Evolutionary conservation across 1,140 invertebrate genomes (phyloP), one percentile per base, ranked within the genome.

Genomic region (Pogonomyrmex barbatus): DNA sequence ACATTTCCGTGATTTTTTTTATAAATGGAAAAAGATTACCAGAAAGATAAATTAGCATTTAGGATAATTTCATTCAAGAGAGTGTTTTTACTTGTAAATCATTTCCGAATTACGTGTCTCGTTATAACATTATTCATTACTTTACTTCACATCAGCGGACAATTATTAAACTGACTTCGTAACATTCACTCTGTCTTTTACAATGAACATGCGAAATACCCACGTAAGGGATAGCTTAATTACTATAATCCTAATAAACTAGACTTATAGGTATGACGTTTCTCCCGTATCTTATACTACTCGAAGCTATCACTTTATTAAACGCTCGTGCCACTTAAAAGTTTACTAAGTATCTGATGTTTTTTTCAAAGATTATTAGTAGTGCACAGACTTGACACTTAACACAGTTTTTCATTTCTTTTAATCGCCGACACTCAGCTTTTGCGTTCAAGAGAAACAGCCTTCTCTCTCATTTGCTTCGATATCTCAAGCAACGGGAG

Each of bases 351-450:
- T 75, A n/a, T 62, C 39, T n/a, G 10, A 47, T 0, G 24, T 42
- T 56, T 54, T 54, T 39, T 36, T 24, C 50, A 77, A 63, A 60
- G 42, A 62, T 47, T 77, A 77, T 17, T 77, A 17, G 45, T 30
- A 62, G 14, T 30, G 12, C 8, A 36, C 17, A 45, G 60, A 60
- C 39, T 56, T 62, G 4, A 77, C 9, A 45, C 56, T 47, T 5
- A 60, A 77, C 30, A 17, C 6, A 42, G 8, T 76, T 58, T 0
- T 56, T 56, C 36, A 75, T 12, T 5, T 56, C n/a, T 75, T 45
- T 47, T 45, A 77, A 45, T 62, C 24, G 17, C 33, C 30, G n/a
- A 2, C 36, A 73, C 33, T 39, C 8, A 30, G 10, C 5, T 33
- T 62, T 62, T 60, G 5, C n/a, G 14, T 60, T 14, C 42, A n/a